Percentiles rank a stretch among this genome's conserved stretches.
Conservation (phyloP, 2,888 invertebrate genomes). For the Noctua pronuba region DNA sequence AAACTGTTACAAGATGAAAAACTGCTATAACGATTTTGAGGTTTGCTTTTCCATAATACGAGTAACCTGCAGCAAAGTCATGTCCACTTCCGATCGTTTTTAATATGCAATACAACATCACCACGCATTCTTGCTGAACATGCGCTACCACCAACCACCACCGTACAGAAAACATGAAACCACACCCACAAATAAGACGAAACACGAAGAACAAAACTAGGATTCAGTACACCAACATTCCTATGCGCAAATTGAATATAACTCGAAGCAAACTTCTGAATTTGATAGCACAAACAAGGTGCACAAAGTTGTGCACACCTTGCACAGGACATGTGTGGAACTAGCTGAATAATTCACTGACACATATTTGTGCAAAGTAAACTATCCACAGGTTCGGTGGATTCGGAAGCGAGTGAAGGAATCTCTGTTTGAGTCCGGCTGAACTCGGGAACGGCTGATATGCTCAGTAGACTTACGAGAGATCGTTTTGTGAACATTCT, state of each 20-base stretch:
- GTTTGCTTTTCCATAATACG: not conserved
- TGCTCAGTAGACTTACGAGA: constrained; percentile 2
- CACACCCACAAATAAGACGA: constrained; percentile 28
- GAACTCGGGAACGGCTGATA: constrained; percentile 12
- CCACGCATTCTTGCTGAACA: not conserved
- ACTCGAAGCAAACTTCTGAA: constrained; percentile 54
- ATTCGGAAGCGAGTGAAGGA: constrained; percentile 39
- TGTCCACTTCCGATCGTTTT: not conserved
- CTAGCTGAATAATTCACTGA: constrained; percentile 63
- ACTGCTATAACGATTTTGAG: not conserved
- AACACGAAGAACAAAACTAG: constrained; percentile 26
- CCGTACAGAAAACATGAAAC: constrained; percentile 13
- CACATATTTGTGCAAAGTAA: constrained; percentile 63
- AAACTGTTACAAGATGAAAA: not conserved
- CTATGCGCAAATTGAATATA: constrained; percentile 53
- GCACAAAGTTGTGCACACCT: constrained; percentile 58
- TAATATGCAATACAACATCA: not conserved
- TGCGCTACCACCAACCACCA: not conserved
- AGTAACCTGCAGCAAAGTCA: not conserved
- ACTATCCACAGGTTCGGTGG: constrained; percentile 47
- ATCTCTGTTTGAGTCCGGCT: constrained; percentile 45
- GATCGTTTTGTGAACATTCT: constrained; percentile 17
- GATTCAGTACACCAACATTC: constrained; percentile 31
- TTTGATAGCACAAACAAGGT: constrained; percentile 61
- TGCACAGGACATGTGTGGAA: constrained; percentile 41